Evolutionary conservation across 2,113 vertebrate genomes (phyloP).

Genomic region (Phalacrocorax pelagicus): DNA sequence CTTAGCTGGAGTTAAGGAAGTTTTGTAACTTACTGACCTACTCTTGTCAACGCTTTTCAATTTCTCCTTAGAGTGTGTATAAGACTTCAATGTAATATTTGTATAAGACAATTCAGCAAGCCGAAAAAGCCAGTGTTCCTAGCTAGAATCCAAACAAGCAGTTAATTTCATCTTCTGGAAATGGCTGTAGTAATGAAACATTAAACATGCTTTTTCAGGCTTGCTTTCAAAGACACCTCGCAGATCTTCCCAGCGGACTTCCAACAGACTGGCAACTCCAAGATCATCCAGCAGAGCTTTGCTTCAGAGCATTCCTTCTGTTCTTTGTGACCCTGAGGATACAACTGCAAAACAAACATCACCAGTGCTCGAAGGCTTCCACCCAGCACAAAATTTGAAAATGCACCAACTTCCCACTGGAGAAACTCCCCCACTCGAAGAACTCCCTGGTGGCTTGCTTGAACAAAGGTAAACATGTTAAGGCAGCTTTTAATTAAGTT

Average conservation of each 20-base stretch:
- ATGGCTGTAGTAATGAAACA: neutral
- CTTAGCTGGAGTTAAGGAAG: neutral
- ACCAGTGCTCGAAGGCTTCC: neutral
- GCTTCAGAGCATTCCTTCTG: neutral
- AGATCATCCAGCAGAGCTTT: neutral
- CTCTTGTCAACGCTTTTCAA: neutral
- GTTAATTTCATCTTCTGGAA: neutral
- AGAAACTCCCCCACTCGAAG: neutral
- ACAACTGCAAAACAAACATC: neutral
- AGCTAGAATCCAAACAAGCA: neutral
- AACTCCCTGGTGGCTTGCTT: neutral
- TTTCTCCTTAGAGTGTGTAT: neutral
- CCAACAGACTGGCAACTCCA: neutral
- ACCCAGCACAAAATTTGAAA: neutral
- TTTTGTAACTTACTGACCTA: neutral
- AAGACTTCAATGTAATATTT: neutral
- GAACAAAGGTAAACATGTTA: constrained; percentile 13
- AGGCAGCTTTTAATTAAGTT: neutral
- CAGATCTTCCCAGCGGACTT: neutral
- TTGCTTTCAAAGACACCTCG: neutral
- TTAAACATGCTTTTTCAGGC: neutral
- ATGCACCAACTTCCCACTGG: neutral
- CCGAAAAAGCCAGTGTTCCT: neutral
- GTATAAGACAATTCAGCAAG: neutral
- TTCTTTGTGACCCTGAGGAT: neutral